These are phyloP conservation scores for Sinocyclocheilus anophthalmus DNA, from an alignment of 2,113 vertebrate genomes.

Conservation along the genomic window DNA sequence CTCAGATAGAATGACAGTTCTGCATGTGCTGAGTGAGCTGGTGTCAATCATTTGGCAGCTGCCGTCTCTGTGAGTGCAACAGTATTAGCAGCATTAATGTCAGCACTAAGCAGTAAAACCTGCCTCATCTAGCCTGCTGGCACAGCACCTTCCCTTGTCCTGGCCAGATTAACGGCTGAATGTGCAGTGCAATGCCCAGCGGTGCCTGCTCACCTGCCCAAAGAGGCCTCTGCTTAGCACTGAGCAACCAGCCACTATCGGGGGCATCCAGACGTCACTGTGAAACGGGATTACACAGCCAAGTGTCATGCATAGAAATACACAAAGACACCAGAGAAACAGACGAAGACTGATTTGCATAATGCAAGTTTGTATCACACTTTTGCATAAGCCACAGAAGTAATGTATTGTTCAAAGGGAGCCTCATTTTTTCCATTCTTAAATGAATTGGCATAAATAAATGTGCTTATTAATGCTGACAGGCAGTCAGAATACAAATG, in stretches of 20 bases:
- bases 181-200: slow-evolving; percentile 68
- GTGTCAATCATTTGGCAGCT: slow-evolving; percentile 62
- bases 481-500: slow-evolving; percentile 51
- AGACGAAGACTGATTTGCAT: slow-evolving; percentile 28
- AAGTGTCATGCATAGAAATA: slow-evolving; percentile 70
- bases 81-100: slow-evolving; percentile 63
- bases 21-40: slow-evolving; percentile 58
- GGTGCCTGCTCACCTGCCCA: slow-evolving; percentile 66
- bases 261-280: slow-evolving; percentile 75
- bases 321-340: slow-evolving; percentile 25
- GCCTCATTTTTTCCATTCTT: slow-evolving; percentile 44
- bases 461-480: slow-evolving; percentile 67
- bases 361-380: slow-evolving; percentile 53
- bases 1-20: slow-evolving; percentile 54
- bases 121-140: slow-evolving; percentile 68
- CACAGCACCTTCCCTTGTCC: slow-evolving; percentile 70
- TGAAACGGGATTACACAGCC: slow-evolving; percentile 77
- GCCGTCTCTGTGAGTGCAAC: slow-evolving; percentile 25
- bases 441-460: slow-evolving; percentile 68
- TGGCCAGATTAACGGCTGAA: slow-evolving; percentile 75
- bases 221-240: slow-evolving; percentile 70
- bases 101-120: slow-evolving; percentile 71
- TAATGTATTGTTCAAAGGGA: slow-evolving; percentile 68
- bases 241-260: slow-evolving; percentile 76
- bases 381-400: slow-evolving; percentile 58